A percentile compares a stretch with the other conserved stretches of the same genome.
These are phyloP conservation scores for Drosophila antonietae DNA, from an alignment of 2,888 invertebrate species.

Conservation along the genomic window DNA sequence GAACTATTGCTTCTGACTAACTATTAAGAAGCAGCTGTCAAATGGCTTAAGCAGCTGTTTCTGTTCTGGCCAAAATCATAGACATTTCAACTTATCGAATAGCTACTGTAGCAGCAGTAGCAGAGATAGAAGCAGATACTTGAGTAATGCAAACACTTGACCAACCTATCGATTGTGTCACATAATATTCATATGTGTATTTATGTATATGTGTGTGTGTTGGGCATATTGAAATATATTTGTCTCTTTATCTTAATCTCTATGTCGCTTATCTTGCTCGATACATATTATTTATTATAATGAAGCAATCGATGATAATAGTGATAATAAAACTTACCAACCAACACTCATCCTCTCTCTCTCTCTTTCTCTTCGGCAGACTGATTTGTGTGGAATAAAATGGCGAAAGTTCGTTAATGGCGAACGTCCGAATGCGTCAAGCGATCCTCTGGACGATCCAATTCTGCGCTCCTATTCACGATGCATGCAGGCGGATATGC, in stretches of 20 bases:
- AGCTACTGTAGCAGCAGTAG: neutral
- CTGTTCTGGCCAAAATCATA: neutral
- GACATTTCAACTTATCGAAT: neutral
- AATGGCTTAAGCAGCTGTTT: constrained; percentile 5
- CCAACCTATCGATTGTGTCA: constrained; percentile 18
- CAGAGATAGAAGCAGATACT: neutral
- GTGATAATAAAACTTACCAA: neutral
- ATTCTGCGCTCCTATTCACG: constrained; percentile 95
- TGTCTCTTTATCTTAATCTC: constrained; percentile 17
- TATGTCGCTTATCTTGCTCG: constrained; percentile 28
- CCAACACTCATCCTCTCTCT: neutral
- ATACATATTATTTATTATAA: constrained; percentile 36
- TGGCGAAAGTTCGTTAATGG: constrained; percentile 97
- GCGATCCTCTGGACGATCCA: constrained; percentile 94
- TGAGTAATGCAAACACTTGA: constrained; percentile 13
- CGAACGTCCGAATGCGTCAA: constrained; percentile 86
- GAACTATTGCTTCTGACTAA: neutral
- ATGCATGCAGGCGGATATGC: constrained; percentile 96
- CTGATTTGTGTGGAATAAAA: constrained; percentile 99
- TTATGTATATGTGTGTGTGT: neutral
- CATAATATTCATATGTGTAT: neutral
- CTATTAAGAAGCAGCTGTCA: neutral
- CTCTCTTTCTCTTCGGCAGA: constrained; percentile 87
- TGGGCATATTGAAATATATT: neutral
- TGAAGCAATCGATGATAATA: constrained; percentile 38